Conservation (phyloP, 2,113 vertebrate species). For the Balaeniceps rex region DNA sequence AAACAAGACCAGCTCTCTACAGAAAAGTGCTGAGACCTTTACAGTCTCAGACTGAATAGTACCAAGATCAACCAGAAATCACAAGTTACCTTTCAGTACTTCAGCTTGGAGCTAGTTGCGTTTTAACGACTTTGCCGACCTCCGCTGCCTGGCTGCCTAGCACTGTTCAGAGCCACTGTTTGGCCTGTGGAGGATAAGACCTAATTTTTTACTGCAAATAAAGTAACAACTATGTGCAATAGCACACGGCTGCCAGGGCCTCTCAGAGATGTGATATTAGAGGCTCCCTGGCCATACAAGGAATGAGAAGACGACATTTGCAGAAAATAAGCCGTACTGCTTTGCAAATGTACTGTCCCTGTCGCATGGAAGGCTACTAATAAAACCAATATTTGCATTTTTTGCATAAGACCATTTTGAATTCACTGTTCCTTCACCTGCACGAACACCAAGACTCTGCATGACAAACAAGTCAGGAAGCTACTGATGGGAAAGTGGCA, state of each 20-base stretch:
- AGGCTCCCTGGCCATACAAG: neutral
- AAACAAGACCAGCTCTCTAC: neutral
- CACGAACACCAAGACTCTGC: neutral
- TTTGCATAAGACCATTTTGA: conserved; percentile 48
- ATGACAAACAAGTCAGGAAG: neutral
- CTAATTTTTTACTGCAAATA: neutral
- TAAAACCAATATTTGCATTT: conserved; percentile 43
- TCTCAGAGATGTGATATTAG: neutral
- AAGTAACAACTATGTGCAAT: neutral
- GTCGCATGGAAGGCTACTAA: neutral
- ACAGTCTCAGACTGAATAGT: neutral
- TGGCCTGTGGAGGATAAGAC: neutral
- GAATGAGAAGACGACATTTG: neutral
- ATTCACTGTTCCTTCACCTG: conserved; percentile 37
- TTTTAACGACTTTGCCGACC: neutral
- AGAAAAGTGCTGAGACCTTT: neutral
- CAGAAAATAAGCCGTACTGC: neutral
- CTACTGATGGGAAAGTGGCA: neutral
- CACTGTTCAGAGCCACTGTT: neutral
- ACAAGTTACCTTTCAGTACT: neutral
- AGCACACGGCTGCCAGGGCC: neutral
- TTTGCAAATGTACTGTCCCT: neutral
- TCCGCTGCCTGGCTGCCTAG: neutral
- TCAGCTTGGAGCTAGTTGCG: neutral
- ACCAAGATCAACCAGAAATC: neutral